These are phyloP conservation scores for Acyrthosiphon pisum DNA, from an alignment of 1,140 invertebrate genomes.

Conservation along the genomic window DNA sequence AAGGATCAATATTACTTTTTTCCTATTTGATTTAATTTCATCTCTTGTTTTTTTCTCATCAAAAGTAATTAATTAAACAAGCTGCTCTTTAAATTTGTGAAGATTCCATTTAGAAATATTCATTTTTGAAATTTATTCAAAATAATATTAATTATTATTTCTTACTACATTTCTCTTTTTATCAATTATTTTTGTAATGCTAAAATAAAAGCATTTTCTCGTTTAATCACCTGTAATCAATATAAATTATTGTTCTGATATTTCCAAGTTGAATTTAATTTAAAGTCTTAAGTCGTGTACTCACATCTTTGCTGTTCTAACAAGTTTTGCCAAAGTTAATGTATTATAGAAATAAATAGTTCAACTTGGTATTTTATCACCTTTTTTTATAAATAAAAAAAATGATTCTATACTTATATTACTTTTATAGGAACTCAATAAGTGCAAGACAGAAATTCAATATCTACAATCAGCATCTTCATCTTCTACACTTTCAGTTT, in stretches of 20 bases:
- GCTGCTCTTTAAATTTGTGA: too few relatives aligned
- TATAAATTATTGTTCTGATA: not conserved
- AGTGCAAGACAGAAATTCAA: conserved; percentile 87
- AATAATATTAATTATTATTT: not conserved
- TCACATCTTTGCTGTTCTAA: not conserved
- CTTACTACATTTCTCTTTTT: not conserved
- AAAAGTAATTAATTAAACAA: not conserved
- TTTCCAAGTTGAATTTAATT: not conserved
- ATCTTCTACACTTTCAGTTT: conserved; percentile 63
- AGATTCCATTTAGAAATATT: too few relatives aligned
- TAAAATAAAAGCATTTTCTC: not conserved
- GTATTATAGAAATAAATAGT: not conserved
- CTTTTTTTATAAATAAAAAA: not conserved
- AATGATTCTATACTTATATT: not conserved
- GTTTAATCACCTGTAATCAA: not conserved
- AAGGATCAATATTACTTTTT: not conserved
- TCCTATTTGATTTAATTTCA: too few relatives aligned
- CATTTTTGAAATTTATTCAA: not conserved
- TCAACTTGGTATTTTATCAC: not conserved
- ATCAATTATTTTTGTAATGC: not conserved
- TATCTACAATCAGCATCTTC: conserved; percentile 88
- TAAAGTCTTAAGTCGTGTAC: not conserved
- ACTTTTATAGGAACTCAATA: conserved; percentile 77
- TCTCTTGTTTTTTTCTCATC: too few relatives aligned
- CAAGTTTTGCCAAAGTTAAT: not conserved